phyloP scores from a whole-genome alignment of 1,140 invertebrate species.

The Drosophila obscura region DNA sequence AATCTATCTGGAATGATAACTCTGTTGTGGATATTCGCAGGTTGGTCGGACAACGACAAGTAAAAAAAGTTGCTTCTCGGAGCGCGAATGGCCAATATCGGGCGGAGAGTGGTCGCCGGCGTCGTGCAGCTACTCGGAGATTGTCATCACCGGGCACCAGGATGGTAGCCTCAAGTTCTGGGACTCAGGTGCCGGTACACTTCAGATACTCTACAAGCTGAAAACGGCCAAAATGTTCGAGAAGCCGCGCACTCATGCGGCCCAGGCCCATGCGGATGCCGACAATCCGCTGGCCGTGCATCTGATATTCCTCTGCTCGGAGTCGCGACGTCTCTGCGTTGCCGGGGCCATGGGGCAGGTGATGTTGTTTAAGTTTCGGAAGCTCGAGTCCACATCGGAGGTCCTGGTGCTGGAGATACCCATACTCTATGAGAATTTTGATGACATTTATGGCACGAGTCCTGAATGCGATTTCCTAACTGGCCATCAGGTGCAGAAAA shows the following conservation, averaged over 20 bases:
- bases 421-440: constrained; percentile 92
- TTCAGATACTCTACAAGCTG: constrained; percentile 98
- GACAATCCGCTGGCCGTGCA: constrained; percentile 98
- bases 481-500: constrained; percentile 85
- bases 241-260: constrained; percentile 85
- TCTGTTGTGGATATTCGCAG: constrained; percentile 17
- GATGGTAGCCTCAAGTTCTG: constrained; percentile 99
- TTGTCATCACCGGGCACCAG: constrained; percentile 97
- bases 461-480: constrained; percentile 91
- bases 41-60: constrained; percentile 85
- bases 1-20: background rate
- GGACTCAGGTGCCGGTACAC: constrained; percentile 96
- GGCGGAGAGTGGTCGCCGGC: constrained; percentile 97
- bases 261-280: constrained; percentile 85
- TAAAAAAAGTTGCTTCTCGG: constrained; percentile 94
- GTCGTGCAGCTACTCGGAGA: constrained; percentile 97
- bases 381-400: constrained; percentile 93
- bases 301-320: constrained; percentile 95
- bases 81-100: constrained; percentile 97
- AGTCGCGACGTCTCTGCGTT: constrained; percentile 94
- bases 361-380: constrained; percentile 97
- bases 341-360: constrained; percentile 96
- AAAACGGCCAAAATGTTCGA: constrained; percentile 98
- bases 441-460: constrained; percentile 91
- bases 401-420: constrained; percentile 94